Base-by-base conservation (phyloP, 1,140 invertebrate species). In the Drosophila repletoides region DNA sequence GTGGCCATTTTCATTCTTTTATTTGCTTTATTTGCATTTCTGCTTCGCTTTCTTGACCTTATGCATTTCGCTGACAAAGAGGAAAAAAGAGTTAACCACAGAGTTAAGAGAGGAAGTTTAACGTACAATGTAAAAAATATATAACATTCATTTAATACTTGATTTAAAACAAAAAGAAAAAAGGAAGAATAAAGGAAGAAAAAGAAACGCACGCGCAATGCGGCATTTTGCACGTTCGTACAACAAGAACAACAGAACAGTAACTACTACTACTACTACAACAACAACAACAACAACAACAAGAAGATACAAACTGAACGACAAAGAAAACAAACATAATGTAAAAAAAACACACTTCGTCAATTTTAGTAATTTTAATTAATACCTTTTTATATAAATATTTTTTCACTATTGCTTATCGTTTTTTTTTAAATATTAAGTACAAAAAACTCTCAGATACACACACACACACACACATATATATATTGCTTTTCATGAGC, bases 321-420 rank as follows among this genome's bases (percentile, higher is more conserved):
- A n/a, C 61, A 45, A 33, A 7, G 26, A 52, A 84, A 77, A 74
- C 40, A 53, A 46, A 58, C 31, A 53, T 19, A 49, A 65, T 24
- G 26, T 45, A 48, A 75, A 60, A 55, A 74, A 83, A 83, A 87
- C 88, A 88, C 88, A 89, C 88, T 89, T 89, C 88, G 88, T 89
- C 88, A 89, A 89, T 88, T 89, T 89, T 89, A 83, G 61, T 76
- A 87, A 87, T 76, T 76, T 73, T 70, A 86, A 86, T 76, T 61
- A 72, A 86, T 71, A 67, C 58, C 87, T 36, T 28, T 67, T 73
- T 86, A 87, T 66, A 76, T 34, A 84, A 61, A 72, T 84, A 83
- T 72, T 58, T 64, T 70, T 65, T 72, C n/a, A n/a, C n/a, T n/a
- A n/a, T 72, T 72, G 60, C 56, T 49, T 73, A 86, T 84, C 60